Conservation (phyloP, 2,113 vertebrate species). For the Cercopithecus mona region DNA sequence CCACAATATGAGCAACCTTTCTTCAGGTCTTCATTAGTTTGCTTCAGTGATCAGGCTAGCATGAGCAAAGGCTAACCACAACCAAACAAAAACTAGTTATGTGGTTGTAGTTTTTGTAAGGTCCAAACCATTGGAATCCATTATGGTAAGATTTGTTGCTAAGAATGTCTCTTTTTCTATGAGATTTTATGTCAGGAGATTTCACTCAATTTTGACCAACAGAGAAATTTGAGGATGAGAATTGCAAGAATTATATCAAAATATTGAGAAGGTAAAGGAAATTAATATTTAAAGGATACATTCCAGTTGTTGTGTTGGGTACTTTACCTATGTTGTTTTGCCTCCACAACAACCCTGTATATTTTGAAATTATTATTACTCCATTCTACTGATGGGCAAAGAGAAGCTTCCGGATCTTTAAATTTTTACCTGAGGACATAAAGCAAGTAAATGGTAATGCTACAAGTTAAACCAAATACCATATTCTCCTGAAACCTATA, state of each 20-base stretch:
- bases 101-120: background rate
- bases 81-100: slow-evolving; percentile 23
- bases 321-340: background rate
- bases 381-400: background rate
- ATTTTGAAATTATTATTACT: background rate
- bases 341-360: background rate
- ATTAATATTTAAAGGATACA: background rate
- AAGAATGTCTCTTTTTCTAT: background rate
- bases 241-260: background rate
- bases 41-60: slow-evolving; percentile 23
- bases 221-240: slow-evolving; percentile 3
- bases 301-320: background rate
- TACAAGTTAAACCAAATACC: background rate
- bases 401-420: background rate
- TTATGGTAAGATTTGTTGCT: background rate
- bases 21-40: background rate
- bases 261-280: background rate
- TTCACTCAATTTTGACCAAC: slow-evolving; percentile 1
- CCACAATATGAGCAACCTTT: background rate
- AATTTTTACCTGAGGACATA: background rate
- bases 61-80: background rate
- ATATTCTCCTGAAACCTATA: background rate
- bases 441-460: background rate
- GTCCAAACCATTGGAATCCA: background rate
- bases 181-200: slow-evolving; percentile 2